phyloP scores from a whole-genome alignment of 2,888 invertebrate species.

The Nineta flava region DNA sequence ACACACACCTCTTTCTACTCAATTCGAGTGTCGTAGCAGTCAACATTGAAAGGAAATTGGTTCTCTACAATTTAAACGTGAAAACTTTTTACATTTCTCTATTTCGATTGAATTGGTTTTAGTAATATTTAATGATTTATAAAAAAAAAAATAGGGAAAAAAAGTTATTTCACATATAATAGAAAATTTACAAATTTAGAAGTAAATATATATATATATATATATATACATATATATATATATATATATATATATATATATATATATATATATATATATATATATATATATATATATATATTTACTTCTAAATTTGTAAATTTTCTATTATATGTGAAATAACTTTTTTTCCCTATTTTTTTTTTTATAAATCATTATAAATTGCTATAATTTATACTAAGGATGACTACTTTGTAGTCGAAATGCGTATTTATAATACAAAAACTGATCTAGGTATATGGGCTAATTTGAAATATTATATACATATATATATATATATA shows the following conservation, averaged over 20 bases:
- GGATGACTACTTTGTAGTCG: no score
- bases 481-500: no score
- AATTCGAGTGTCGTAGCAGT: no score
- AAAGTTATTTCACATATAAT: not conserved
- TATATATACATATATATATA: not conserved
- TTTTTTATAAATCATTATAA: not conserved
- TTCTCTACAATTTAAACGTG: no score
- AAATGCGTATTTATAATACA: no score
- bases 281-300: not conserved
- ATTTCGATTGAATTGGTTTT: not conserved
- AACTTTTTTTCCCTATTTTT: not conserved
- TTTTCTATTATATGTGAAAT: no score
- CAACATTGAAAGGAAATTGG: no score
- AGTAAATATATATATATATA: not conserved
- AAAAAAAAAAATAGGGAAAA: not conserved
- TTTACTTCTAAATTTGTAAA: not conserved
- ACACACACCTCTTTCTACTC: no score
- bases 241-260: conserved; percentile 3
- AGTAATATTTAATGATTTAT: not conserved
- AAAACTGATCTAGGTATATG: no score
- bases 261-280: not conserved
- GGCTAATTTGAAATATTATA: no score
- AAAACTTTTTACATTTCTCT: not conserved
- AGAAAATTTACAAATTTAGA: not conserved
- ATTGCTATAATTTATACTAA: no score